Evolutionary conservation across 37 sponge, comb jelly and placozoan genomes (phyloP), one percentile per base, ranked within the genome.

Genomic region (Aphrocallistes beatrix): DNA sequence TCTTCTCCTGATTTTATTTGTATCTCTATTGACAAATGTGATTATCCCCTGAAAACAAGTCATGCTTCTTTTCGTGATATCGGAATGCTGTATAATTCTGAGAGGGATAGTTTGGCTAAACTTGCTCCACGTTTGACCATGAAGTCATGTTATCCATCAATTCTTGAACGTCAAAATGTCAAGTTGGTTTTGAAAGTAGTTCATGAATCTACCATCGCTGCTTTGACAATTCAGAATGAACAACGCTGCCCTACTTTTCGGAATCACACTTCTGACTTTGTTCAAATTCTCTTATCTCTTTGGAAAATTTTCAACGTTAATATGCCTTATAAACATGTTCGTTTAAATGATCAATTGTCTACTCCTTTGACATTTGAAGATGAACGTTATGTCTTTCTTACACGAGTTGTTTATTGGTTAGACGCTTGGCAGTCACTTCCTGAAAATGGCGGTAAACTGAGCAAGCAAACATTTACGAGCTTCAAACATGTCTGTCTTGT

Each of bases 361-460:
- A 3, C 8, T 32, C 34, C 75, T 60, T 60, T 60, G 75, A 60
- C n/a, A 8, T 60, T 13, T 32, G 3, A 13, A 8, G 75, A 60
- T 60, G 75, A 60, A 1, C 75, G 75, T 13, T 60, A 25, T 60
- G n/a, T 60, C 8, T 60, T 32, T 60, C 34, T 60, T 25, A 28
- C 75, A 6, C 75, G 75, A 25, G n/a, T 60, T 32, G 75, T 19
- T 32, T 60, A 60, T 13, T 60, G 75, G 75, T 28, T 60, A 60
- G 75, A 60, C n/a, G 75, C 75, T 13, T 60, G 75, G 75, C 75
- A 60, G 75, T 60, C 75, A 21, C n/a, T 60, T 3, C 75, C 75
- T 60, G 75, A 28, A 13, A 60, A 60, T 25, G 25, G 32, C 1
- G 75, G 75, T 19, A 60, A 60, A 60, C n/a, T 60, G 75, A 60